Base-by-base conservation (phyloP, 2,888 invertebrate genomes). In the Pachycephus smyrnensis region DNA sequence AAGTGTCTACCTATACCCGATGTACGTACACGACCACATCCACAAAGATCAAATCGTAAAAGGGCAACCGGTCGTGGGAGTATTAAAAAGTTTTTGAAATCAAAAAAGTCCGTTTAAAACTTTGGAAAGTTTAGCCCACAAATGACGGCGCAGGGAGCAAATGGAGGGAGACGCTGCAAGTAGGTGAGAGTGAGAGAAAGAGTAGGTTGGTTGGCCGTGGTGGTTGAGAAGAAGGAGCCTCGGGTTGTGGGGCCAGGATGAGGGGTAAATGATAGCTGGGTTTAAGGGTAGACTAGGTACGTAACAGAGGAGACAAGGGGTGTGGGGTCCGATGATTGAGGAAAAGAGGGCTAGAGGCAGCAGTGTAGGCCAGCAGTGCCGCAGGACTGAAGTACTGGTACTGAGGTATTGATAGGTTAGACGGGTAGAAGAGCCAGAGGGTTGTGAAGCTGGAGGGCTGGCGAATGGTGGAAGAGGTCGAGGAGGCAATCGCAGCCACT, bases 21-120 rank as follows among this genome's bases (percentile, higher is more conserved):
- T 6, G 40, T 23, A 55, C 40, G 40, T 55, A 15, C 4, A 55
- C 23, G 23, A 55, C 23, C 23, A 55, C 40, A 55, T 55, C 15
- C 1, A 9, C 40, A 55, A 55, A 23, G 40, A 55, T 55, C 23
- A 23, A 55, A 55, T 55, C 2, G 40, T 55, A 55, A 55, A 55
- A 55, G 40, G 23, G 23, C 40, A 23, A 6, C 9, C 23, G 23
- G 23, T 23, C 40, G 75, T 79, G 73, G 82, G 69, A 73, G 71
- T 73, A 75, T 76, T 79, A 79, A 81, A 81, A 81, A 80, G 75
- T 83, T 80, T 32, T 35, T 33, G 35, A 69, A 73, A 75, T 77
- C 40, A 35, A 9, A 33, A 33, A 68, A 32, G 32, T 74, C 55
- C 68, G 69, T 69, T 76, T 73, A 75, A 80, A 78, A 80, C 40